Conservation (phyloP, 1,140 invertebrate species). For the Lucilia cuprina region DNA sequence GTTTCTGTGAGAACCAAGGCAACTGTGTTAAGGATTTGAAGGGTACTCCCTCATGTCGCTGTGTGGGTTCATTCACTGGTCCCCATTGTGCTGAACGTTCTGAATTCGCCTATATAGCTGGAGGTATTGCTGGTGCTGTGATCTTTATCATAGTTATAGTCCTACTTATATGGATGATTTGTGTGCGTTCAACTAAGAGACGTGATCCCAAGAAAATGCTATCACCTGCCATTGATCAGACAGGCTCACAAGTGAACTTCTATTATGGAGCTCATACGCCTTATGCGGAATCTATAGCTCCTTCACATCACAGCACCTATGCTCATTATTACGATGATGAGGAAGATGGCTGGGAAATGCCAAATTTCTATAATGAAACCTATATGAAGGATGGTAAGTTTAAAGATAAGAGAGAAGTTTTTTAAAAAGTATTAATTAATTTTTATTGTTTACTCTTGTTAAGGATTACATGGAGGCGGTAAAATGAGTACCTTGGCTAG, state of each 20-base stretch:
- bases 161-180: slow-evolving; percentile 96
- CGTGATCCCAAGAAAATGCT: slow-evolving; percentile 89
- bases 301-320: slow-evolving; percentile 93
- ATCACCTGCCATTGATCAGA: slow-evolving; percentile 84
- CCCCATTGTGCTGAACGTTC: slow-evolving; percentile 88
- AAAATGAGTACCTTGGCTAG: slow-evolving; percentile 91
- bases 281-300: slow-evolving; percentile 93
- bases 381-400: slow-evolving; percentile 91
- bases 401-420: neutral
- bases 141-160: slow-evolving; percentile 92
- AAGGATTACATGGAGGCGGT: slow-evolving; percentile 59
- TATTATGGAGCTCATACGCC: slow-evolving; percentile 90
- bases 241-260: slow-evolving; percentile 93
- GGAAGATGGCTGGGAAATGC: slow-evolving; percentile 97
- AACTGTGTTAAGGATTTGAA: slow-evolving; percentile 85
- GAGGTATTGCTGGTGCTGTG: slow-evolving; percentile 89
- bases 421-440: neutral
- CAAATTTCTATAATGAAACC: slow-evolving; percentile 96
- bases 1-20: slow-evolving; percentile 91
- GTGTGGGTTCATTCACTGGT: slow-evolving; percentile 91
- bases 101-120: slow-evolving; percentile 93
- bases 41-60: slow-evolving; percentile 85
- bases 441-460: slow-evolving; percentile 54
- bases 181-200: slow-evolving; percentile 82
- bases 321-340: slow-evolving; percentile 95